Evolutionary conservation across 2,888 invertebrate genomes (phyloP), one percentile per base, ranked within the genome.

Genomic region (Leptinotarsa haldemani): DNA sequence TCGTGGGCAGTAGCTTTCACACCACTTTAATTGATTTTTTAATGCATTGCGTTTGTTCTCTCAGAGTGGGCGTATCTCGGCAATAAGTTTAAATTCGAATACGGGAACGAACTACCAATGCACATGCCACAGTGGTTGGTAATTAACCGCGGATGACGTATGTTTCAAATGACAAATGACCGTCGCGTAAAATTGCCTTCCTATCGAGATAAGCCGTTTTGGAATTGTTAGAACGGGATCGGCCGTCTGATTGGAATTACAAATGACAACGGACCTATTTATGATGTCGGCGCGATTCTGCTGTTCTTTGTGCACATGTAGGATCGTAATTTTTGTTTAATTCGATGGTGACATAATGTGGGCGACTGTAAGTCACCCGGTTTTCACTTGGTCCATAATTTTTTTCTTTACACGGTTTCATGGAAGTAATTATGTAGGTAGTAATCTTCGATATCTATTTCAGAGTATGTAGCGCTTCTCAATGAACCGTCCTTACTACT

Each of bases 161-260:
- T 76, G 80, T 80, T 81, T 78, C 79, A 80, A 82, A 83, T 83
- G 82, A 83, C 82, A 83, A 83, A 83, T 82, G 82, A 80, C 74
- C 79, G 80, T 79, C 78, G 78, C 78, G 79, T 77, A 77, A 82
- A 82, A 81, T 80, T 80, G 56, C 20, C 22, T 20, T 18, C 13
- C 22, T 74, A 80, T 82, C 81, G 73, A 78, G 82, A 82, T 82
- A 81, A 80, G 79, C 65, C 77, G 74, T 76, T 78, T 75, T n/a
- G 76, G 73, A 78, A 79, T 79, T 78, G 76, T 76, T 74, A 65
- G 48, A 80, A 80, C 79, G 73, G 76, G 76, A 74, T 76, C 25
- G 40, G n/a, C 9, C 74, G 74, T 67, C 71, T 73, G 69, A 73
- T 73, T 64, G 65, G 68, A 52, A 63, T 73, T 69, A 61, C 40